Conservation (phyloP, 1,140 invertebrate genomes). For the Magallana angulata region DNA sequence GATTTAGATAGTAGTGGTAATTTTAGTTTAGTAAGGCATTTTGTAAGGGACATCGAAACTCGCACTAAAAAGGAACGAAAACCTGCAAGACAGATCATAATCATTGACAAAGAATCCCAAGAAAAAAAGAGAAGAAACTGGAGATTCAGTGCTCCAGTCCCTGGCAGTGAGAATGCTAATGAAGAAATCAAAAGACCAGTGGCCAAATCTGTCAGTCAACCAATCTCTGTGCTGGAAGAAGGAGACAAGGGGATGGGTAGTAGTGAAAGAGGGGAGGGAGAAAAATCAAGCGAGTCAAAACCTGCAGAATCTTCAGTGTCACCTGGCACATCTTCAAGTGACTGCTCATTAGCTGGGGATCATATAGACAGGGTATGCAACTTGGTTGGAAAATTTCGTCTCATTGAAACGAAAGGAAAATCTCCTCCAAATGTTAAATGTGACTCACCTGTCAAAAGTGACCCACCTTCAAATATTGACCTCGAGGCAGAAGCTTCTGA, state of each 20-base stretch:
- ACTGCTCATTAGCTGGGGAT: slow-evolving; percentile 28
- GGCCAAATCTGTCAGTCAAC: slow-evolving; percentile 40
- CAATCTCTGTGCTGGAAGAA: slow-evolving; percentile 16
- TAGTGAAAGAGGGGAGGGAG: background rate
- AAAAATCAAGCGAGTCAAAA: background rate
- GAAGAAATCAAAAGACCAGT: slow-evolving; percentile 9
- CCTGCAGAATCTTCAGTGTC: slow-evolving; percentile 18
- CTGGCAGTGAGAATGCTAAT: background rate
- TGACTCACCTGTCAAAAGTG: background rate
- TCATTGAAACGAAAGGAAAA: slow-evolving; percentile 35
- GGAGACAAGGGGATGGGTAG: background rate
- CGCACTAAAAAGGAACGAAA: slow-evolving; percentile 56
- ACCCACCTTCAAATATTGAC: background rate
- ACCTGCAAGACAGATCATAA: slow-evolving; percentile 63
- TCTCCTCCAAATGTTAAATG: slow-evolving; percentile 9
- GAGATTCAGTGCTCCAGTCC: slow-evolving; percentile 40
- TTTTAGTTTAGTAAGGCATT: slow-evolving; percentile 64
- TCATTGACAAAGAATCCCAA: slow-evolving; percentile 61
- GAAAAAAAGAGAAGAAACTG: slow-evolving; percentile 36
- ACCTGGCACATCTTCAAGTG: background rate
- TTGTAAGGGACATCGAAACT: slow-evolving; percentile 71
- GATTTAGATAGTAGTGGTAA: slow-evolving; percentile 52
- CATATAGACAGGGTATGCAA: slow-evolving; percentile 61
- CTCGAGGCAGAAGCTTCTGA: background rate
- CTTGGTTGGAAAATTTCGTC: slow-evolving; percentile 69